These are phyloP conservation scores for Mormoops blainvillei DNA, from an alignment of 2,113 vertebrate genomes.

Conservation along the genomic window DNA sequence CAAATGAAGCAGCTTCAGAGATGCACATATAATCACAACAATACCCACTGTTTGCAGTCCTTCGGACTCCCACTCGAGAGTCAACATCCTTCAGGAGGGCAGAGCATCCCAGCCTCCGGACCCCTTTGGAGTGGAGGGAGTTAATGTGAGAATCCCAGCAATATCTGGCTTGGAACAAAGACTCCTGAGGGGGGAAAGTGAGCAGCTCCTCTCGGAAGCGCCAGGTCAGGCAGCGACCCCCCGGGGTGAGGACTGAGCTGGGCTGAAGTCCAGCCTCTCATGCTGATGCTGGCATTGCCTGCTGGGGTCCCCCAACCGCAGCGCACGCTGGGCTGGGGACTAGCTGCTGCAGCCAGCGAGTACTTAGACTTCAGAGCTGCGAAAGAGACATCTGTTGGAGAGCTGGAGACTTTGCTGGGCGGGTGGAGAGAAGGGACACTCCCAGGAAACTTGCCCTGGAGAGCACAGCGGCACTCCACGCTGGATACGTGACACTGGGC, in stretches of 20 bases:
- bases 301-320: slow-evolving; percentile 40
- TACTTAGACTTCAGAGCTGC: slow-evolving; percentile 57
- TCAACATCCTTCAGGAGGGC: slow-evolving; percentile 86
- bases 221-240: slow-evolving; percentile 60
- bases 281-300: slow-evolving; percentile 78
- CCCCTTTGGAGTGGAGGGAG: slow-evolving; percentile 67
- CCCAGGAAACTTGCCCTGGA: slow-evolving; percentile 76
- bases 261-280: slow-evolving; percentile 71
- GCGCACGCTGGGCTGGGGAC: not conserved
- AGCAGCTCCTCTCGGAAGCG: slow-evolving; percentile 45
- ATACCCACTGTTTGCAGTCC: slow-evolving; percentile 99
- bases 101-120: slow-evolving; percentile 84
- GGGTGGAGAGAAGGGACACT: slow-evolving; percentile 76
- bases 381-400: slow-evolving; percentile 61
- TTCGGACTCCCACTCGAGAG: slow-evolving; percentile 96
- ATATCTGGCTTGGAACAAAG: slow-evolving; percentile 74
- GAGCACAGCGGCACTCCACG: slow-evolving; percentile 49
- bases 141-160: slow-evolving; percentile 73
- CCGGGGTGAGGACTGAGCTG: slow-evolving; percentile 66
- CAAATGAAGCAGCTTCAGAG: slow-evolving; percentile 97
- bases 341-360: slow-evolving; percentile 15
- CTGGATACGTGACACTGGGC: not conserved
- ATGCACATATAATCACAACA: slow-evolving; percentile 96
- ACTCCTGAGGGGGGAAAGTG: slow-evolving; percentile 71
- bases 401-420: slow-evolving; percentile 71